Conservation (phyloP, 2,888 invertebrate genomes). For the Diarsia mendica region DNA sequence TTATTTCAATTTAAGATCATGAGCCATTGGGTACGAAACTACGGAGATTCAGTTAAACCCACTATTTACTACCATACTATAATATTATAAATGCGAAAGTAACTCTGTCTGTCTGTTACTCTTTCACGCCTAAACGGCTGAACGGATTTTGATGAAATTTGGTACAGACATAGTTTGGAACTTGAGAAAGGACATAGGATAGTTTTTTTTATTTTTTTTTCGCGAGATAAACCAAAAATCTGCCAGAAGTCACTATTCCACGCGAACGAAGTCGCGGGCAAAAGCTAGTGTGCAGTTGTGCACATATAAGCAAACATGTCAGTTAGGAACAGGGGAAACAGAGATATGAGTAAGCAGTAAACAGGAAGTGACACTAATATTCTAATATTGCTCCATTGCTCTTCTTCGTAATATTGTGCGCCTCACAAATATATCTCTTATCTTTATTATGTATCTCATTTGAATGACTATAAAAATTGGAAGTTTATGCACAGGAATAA, state of each 20-base stretch:
- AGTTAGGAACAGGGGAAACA: background rate
- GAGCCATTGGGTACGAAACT: background rate
- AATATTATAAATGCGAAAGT: too few species aligned
- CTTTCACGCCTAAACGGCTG: too few species aligned
- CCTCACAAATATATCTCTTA: background rate
- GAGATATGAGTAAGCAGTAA: background rate
- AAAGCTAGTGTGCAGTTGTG: too few species aligned
- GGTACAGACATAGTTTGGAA: too few species aligned
- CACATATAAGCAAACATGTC: background rate
- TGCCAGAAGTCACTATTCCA: too few species aligned
- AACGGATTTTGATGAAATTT: too few species aligned
- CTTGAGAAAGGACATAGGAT: too few species aligned
- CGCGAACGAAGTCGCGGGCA: too few species aligned
- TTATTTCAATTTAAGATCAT: background rate
- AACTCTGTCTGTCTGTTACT: too few species aligned
- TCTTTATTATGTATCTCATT: background rate
- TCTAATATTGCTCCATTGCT: background rate
- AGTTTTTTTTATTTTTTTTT: too few species aligned
- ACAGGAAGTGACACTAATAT: constrained; percentile 12
- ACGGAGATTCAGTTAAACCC: background rate
- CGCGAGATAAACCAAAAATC: too few species aligned
- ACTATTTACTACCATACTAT: too few species aligned
- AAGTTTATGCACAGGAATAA: background rate
- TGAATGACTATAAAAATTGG: background rate
- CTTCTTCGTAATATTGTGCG: background rate